These are phyloP conservation scores for Ophioderma brevispina DNA, from an alignment of 35 echinoderm and acorn worm genomes.

Conservation along the genomic window DNA sequence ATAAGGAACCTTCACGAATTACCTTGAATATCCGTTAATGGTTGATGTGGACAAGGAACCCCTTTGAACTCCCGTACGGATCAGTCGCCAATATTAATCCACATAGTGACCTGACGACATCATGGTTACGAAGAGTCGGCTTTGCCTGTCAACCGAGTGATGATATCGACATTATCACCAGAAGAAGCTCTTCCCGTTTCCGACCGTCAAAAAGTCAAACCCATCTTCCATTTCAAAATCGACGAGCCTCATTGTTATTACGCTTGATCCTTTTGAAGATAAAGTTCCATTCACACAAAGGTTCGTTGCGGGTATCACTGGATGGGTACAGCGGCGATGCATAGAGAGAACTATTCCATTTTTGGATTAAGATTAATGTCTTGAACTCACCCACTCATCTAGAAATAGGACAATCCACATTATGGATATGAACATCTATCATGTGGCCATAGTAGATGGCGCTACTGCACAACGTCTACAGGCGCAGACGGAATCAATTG, in stretches of 20 bases:
- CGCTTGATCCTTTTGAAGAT: neutral
- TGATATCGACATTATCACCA: neutral
- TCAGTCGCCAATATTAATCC: neutral
- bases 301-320: neutral
- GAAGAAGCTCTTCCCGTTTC: neutral
- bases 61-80: neutral
- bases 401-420: too few species aligned
- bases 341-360: neutral
- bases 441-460: too few species aligned
- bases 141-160: neutral
- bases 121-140: neutral
- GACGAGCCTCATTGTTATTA: neutral
- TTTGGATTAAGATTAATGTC: neutral
- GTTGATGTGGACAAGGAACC: neutral
- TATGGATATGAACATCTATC: too few species aligned
- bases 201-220: neutral
- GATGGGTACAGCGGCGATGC: neutral
- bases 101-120: neutral
- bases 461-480: too few species aligned
- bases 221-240: slow-evolving; percentile 4
- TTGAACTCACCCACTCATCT: neutral
- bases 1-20: neutral
- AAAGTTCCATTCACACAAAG: neutral
- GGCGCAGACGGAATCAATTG: too few species aligned
- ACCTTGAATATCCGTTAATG: neutral